A percentile compares a stretch with the other conserved stretches of the same genome.
Evolutionary conservation across 2,888 invertebrate species (phyloP).

Genomic region (Cosmia pyralina): DNA sequence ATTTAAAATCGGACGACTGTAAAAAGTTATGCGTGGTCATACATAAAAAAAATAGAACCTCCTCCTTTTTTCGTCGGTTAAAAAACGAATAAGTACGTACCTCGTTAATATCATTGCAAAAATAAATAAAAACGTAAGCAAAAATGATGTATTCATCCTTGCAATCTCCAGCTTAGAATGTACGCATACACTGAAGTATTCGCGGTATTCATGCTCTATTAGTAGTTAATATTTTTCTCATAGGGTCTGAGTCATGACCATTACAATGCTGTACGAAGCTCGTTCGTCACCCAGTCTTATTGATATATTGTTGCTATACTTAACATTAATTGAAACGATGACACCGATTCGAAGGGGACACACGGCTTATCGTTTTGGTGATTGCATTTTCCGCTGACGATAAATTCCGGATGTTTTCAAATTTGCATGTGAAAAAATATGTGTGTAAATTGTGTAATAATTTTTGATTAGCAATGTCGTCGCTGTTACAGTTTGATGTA

Average conservation of each 20-base stretch:
- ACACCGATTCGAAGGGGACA: constrained; percentile 50
- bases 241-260: constrained; percentile 51
- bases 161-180: constrained; percentile 9
- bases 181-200: constrained; percentile 15
- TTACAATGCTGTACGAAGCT: constrained; percentile 33
- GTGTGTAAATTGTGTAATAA: not conserved
- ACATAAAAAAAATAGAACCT: too few species aligned
- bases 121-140: constrained; percentile 3
- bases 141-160: not conserved
- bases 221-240: constrained; percentile 45
- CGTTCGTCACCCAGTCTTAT: constrained; percentile 46
- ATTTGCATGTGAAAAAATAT: constrained; percentile 48
- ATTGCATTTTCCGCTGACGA: constrained; percentile 54
- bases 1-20: too few species aligned
- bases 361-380: constrained; percentile 51
- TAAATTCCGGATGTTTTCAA: constrained; percentile 44
- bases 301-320: constrained; percentile 51
- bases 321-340: constrained; percentile 56
- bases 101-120: constrained; percentile 20
- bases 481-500: not conserved
- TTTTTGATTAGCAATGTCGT: not conserved
- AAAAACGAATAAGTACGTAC: not conserved
- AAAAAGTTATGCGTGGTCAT: too few species aligned
- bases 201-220: constrained; percentile 28
- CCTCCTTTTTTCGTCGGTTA: too few species aligned